These are phyloP conservation scores for Fundulus diaphanus DNA, from an alignment of 2,797 vertebrate genomes.

Conservation along the genomic window DNA sequence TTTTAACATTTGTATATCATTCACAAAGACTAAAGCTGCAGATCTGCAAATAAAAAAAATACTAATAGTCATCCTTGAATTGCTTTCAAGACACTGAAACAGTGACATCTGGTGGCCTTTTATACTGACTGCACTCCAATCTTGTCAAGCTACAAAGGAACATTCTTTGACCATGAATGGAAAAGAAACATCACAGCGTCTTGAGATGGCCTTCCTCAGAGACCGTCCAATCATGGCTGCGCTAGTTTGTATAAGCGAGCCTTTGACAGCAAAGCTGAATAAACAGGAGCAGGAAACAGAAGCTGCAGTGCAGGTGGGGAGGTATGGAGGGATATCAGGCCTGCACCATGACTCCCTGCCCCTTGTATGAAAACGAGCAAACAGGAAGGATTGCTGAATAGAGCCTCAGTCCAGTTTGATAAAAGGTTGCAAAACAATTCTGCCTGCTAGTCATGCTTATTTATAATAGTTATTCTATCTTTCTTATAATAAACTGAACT, in stretches of 20 bases:
- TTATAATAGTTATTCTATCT: constrained; percentile 31
- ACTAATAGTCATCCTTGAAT: background rate
- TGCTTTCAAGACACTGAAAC: constrained; percentile 34
- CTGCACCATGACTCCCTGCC: constrained; percentile 57
- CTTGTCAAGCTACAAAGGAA: constrained; percentile 22
- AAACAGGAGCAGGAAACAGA: constrained; percentile 80
- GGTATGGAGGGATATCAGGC: constrained; percentile 56
- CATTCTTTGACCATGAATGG: constrained; percentile 42
- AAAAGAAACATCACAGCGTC: constrained; percentile 54
- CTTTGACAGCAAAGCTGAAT: constrained; percentile 75
- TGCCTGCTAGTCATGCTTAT: constrained; percentile 31
- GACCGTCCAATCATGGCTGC: constrained; percentile 40
- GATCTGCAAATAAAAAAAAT: background rate
- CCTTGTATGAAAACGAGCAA: constrained; percentile 61
- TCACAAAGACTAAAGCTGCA: background rate
- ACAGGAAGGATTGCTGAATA: constrained; percentile 75
- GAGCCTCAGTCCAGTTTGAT: constrained; percentile 44
- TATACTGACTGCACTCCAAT: constrained; percentile 26
- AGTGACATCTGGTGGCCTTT: constrained; percentile 71
- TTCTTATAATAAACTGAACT: constrained; percentile 34
- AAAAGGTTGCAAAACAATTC: constrained; percentile 29
- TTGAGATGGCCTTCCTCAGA: constrained; percentile 33
- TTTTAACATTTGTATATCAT: background rate
- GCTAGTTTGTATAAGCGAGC: constrained; percentile 53
- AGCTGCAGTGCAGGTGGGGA: constrained; percentile 70